These are phyloP conservation scores for Dolichomitus sp. DNA, from an alignment of 2,888 invertebrate species.

Conservation along the genomic window DNA sequence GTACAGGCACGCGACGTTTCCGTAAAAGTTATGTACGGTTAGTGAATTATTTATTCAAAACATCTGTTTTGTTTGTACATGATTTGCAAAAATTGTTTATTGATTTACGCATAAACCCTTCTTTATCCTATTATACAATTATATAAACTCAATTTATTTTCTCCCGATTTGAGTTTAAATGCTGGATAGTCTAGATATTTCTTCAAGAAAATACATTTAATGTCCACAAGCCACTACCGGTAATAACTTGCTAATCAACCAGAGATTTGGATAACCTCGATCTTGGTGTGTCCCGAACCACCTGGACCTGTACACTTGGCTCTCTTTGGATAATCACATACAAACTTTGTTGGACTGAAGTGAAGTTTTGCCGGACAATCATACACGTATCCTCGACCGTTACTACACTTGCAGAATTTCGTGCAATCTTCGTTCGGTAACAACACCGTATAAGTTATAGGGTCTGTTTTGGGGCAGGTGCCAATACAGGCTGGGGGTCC, in stretches of 20 bases:
- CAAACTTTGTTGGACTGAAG: slow-evolving; percentile 61
- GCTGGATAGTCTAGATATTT: not conserved
- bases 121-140: not conserved
- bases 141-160: not conserved
- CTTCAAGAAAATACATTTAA: not conserved
- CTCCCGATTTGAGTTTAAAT: not conserved
- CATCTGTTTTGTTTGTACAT: not conserved
- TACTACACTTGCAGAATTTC: slow-evolving; percentile 74
- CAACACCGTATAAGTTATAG: slow-evolving; percentile 40
- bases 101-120: not conserved
- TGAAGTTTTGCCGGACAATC: slow-evolving; percentile 69
- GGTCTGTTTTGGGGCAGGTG: slow-evolving; percentile 65
- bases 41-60: not conserved
- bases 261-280: not conserved
- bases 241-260: not conserved
- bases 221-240: not conserved
- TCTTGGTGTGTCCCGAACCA: slow-evolving; percentile 20
- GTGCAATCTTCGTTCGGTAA: slow-evolving; percentile 72
- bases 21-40: not conserved
- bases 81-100: not conserved
- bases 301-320: slow-evolving; percentile 59
- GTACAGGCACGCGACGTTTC: too few relatives aligned
- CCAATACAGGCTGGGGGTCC: not conserved
- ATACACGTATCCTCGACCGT: slow-evolving; percentile 57
- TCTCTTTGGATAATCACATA: slow-evolving; percentile 65